Percentiles rank a stretch among this genome's conserved stretches.
phyloP scores from a whole-genome alignment of 2,113 vertebrate genomes.

The Phoenicopterus ruber region DNA sequence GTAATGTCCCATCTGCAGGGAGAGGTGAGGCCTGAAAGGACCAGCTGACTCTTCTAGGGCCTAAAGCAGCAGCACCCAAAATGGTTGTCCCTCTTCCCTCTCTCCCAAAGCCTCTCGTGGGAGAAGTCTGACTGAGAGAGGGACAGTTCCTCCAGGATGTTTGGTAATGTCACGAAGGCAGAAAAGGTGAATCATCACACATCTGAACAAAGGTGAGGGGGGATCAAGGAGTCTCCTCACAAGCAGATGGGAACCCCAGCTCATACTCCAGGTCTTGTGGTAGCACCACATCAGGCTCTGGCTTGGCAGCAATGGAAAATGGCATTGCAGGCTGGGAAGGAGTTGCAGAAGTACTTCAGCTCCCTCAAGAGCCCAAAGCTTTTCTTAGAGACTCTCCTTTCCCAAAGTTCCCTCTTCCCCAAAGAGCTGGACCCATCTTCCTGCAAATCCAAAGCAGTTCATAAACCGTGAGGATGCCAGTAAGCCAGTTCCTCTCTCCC shows the following conservation, averaged over 20 bases:
- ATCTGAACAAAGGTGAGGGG: background rate
- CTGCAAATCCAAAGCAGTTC: background rate
- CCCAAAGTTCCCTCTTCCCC: background rate
- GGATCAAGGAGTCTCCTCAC: background rate
- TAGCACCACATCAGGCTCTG: background rate
- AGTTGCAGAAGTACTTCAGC: background rate
- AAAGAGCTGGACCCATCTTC: background rate
- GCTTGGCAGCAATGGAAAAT: background rate
- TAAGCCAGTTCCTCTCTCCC: background rate
- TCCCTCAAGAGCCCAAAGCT: background rate
- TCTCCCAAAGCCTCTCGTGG: background rate
- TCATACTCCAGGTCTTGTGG: background rate
- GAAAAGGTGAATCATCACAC: background rate
- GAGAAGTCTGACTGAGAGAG: background rate
- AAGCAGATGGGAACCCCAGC: background rate
- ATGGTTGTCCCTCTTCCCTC: background rate
- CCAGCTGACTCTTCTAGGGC: background rate
- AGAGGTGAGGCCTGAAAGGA: background rate
- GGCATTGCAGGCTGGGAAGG: background rate
- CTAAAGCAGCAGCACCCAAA: background rate
- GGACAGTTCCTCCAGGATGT: background rate
- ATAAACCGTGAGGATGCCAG: background rate
- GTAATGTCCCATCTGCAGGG: background rate
- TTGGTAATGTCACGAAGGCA: background rate
- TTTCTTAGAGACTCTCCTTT: background rate